Conservation (phyloP, 1,140 invertebrate species). For the Ceratosolen solmsi region DNA sequence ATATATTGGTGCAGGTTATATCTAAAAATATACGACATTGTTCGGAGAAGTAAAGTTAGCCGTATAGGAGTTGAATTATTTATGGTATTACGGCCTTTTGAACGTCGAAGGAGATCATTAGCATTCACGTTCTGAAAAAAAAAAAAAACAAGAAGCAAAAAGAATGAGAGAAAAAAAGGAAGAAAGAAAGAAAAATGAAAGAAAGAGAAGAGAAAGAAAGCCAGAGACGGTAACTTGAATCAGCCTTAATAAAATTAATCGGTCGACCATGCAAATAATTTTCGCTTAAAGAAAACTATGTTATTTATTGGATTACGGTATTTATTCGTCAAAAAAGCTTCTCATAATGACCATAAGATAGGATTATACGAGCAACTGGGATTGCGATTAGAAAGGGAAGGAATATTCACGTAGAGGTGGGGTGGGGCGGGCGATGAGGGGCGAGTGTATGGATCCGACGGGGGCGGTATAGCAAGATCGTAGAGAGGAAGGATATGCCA, state of each 20-base stretch:
- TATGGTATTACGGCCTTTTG: constrained; percentile 1
- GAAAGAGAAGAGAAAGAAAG: too few species aligned
- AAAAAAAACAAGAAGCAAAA: too few species aligned
- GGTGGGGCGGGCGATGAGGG: too few species aligned
- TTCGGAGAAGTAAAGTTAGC: not conserved
- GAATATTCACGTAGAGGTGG: not conserved
- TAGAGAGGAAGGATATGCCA: not conserved
- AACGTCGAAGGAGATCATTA: not conserved
- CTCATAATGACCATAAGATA: not conserved
- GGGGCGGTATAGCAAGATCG: not conserved
- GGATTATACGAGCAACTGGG: not conserved
- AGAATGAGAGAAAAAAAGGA: too few species aligned
- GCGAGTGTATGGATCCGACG: not conserved
- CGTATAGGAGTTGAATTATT: constrained; percentile 5
- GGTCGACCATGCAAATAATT: not conserved
- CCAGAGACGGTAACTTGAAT: not conserved
- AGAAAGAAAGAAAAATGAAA: too few species aligned
- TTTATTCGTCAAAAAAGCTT: not conserved
- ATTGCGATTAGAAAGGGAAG: constrained; percentile 10
- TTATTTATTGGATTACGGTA: not conserved
- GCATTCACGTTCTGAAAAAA: not conserved
- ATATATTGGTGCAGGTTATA: not conserved
- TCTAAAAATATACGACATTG: constrained; percentile 4
- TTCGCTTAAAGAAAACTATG: not conserved
- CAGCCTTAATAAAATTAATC: not conserved